Evolutionary conservation across 2,797 vertebrate genomes (phyloP).

Genomic region (Balearica regulorum): DNA sequence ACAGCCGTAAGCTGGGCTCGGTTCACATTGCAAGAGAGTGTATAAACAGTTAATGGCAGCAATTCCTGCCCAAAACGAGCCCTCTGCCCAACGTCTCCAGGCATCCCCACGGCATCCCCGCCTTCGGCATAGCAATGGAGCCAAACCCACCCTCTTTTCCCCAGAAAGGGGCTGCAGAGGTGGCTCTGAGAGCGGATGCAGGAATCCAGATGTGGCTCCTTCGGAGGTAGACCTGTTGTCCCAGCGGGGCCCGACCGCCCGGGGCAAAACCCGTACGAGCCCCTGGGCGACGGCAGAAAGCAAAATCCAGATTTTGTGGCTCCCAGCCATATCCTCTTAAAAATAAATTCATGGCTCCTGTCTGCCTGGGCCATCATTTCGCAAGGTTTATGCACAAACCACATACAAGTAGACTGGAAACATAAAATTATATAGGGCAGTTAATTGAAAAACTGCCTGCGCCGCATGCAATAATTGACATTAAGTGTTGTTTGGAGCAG

Average conservation of each 20-base stretch:
- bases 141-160: background rate
- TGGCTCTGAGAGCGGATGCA: background rate
- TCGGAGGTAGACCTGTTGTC: background rate
- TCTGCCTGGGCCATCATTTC: background rate
- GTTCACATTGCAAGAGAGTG: rapidly evolving
- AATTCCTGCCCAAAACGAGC: background rate
- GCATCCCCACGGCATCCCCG: rapidly evolving
- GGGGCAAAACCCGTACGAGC: background rate
- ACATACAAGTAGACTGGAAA: background rate
- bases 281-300: rapidly evolving
- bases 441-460: conserved; percentile 26
- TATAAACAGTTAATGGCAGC: rapidly evolving
- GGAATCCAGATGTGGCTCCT: background rate
- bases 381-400: background rate
- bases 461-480: background rate
- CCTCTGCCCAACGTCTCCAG: background rate
- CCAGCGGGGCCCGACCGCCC: rapidly evolving
- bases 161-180: background rate
- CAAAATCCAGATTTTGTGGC: background rate
- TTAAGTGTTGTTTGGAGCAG: background rate
- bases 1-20: rapidly evolving
- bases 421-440: conserved; percentile 38
- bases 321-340: background rate
- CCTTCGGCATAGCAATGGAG: background rate
- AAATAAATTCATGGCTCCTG: background rate